Evolutionary conservation across 2,797 vertebrate species (phyloP).

Genomic region (Bradypodion ventrale): DNA sequence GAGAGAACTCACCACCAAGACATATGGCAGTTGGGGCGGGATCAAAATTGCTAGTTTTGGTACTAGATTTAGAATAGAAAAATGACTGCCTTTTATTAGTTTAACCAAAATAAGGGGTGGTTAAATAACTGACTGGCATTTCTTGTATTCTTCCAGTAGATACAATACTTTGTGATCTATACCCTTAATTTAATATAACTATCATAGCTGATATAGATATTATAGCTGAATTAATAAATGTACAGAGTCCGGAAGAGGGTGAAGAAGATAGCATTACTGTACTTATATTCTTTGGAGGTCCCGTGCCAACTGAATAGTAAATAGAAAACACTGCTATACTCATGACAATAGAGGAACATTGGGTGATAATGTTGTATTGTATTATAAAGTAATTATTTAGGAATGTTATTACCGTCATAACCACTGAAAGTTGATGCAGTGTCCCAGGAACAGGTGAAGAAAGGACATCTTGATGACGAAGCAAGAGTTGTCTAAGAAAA

Average conservation of each 20-base stretch:
- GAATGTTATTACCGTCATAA: constrained; percentile 80
- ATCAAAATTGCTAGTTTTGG: no score
- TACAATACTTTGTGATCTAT: neutral
- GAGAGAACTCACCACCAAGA: no score
- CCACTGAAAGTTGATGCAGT: constrained; percentile 79
- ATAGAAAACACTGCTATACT: neutral
- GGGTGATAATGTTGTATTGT: neutral
- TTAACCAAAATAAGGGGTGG: neutral
- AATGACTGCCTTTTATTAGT: neutral
- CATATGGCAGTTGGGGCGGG: no score
- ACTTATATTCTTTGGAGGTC: neutral
- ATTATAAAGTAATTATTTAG: neutral
- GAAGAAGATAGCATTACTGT: neutral
- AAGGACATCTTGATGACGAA: constrained; percentile 80
- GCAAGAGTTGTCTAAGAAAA: constrained; percentile 80
- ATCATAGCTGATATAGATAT: neutral
- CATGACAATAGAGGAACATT: neutral
- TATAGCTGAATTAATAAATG: neutral
- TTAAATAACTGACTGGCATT: neutral
- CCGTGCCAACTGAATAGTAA: constrained; percentile 1
- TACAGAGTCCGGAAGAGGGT: neutral
- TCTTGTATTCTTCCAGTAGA: neutral
- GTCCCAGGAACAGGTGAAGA: constrained; percentile 83
- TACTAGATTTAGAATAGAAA: no score
- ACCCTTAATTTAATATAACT: neutral